Base-by-base conservation (phyloP, 1,140 invertebrate species). In the Hyposmocoma kahamanoa region DNA sequence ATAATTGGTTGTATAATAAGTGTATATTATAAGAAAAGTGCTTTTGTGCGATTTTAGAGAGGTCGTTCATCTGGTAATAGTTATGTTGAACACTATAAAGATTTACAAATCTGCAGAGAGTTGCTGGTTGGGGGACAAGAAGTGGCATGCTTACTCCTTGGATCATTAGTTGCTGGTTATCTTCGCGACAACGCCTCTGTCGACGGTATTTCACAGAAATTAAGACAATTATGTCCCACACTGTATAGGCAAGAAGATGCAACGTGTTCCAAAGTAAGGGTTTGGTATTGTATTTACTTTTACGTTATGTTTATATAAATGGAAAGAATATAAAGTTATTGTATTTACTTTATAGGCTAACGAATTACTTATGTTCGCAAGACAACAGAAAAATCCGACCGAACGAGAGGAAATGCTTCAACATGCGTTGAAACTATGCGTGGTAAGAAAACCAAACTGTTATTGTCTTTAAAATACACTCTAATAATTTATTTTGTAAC, bases 171-270 rank as follows among this genome's bases (percentile, higher is more conserved):
- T 22, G 92, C 93, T 62, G 92, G 94, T 47, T 99, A 99, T 82
- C 88, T 99, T 0, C 93, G 94, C 46, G 98, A 99, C 76, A 97
- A 97, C 83, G 96, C 97, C 0, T 95, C 95, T 2, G 95, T 98
- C 0, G 95, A 97, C 79, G 91, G 94, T 0, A 96, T 99, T 24
- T 98, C 95, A 53, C 85, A 88, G 13, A 93, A 93, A 78, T 84
- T 99, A n/a, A 87, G 97, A 42, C 92, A 97, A 71, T 89, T 97
- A 0, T 99, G 98, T 77, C 98, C 98, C 0, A 94, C 93, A 63
- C 88, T 99, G 0, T 99, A 98, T 70, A 94, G 94, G 62, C 92
- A 92, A 65, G 98, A 99, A 88, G 98, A 99, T 88, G 97, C 96
- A 13, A 94, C 96, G 22, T 97, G 95, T 79, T 92, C 97, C 15